phyloP scores from a whole-genome alignment of 2,888 invertebrate genomes.

The Microchrysa polita region DNA sequence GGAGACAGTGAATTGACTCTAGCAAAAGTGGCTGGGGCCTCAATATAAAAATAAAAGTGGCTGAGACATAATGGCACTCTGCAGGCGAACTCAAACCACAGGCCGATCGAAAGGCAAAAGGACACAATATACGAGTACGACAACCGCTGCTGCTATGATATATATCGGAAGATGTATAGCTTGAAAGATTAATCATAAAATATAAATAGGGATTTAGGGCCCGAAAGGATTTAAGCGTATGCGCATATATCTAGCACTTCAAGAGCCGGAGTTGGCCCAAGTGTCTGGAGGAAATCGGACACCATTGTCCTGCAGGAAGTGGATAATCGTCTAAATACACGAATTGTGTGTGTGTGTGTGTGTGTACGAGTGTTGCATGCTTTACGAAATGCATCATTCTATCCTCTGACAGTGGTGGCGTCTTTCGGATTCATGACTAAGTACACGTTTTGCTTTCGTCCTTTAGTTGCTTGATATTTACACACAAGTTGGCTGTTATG shows the following conservation, averaged over 20 bases:
- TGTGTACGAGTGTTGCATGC: too few species aligned
- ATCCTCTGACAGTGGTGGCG: not conserved
- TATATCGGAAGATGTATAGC: not conserved
- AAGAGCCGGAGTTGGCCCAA: too few species aligned
- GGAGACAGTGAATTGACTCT: too few species aligned
- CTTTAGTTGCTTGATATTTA: too few species aligned
- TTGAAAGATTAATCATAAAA: slow-evolving; percentile 21
- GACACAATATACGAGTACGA: not conserved
- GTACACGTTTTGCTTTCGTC: too few species aligned
- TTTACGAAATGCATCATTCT: not conserved
- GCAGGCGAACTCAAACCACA: not conserved
- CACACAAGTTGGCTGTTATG: too few species aligned
- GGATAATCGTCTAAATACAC: slow-evolving; percentile 12
- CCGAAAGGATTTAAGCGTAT: not conserved
- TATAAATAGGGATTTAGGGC: slow-evolving; percentile 19
- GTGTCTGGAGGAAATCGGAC: slow-evolving; percentile 10
- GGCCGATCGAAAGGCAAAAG: not conserved
- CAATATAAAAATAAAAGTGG: too few species aligned
- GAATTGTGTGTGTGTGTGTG: not conserved
- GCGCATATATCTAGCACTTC: not conserved
- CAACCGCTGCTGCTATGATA: not conserved
- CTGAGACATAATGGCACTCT: not conserved
- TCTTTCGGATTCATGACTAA: not conserved
- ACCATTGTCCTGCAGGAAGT: slow-evolving; percentile 23
- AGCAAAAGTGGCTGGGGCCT: too few species aligned